Conservation (phyloP, 2,888 invertebrate genomes). For the Malthinus flaveolus region DNA sequence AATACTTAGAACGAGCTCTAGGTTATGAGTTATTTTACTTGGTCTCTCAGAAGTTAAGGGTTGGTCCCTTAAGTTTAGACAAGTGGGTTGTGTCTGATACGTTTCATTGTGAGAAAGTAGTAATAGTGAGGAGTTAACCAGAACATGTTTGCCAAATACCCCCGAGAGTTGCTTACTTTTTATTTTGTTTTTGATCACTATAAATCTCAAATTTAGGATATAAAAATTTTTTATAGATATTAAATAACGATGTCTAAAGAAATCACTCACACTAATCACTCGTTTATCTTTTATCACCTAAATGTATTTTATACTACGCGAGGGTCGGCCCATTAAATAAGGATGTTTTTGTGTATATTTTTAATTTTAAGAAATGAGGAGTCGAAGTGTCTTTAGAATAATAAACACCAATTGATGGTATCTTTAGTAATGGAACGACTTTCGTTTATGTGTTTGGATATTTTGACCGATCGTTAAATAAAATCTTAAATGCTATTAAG, state of each 20-base stretch:
- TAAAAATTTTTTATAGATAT: constrained; percentile 1
- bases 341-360: neutral
- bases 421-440: neutral
- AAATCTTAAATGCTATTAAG: neutral
- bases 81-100: no score
- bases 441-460: constrained; percentile 2
- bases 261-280: constrained; percentile 19
- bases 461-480: constrained; percentile 4
- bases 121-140: no score
- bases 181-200: constrained; percentile 30
- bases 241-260: constrained; percentile 13
- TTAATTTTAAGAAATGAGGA: neutral
- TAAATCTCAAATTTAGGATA: constrained; percentile 1
- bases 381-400: neutral
- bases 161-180: constrained; percentile 25
- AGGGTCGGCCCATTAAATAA: no score
- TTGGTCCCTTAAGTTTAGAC: no score
- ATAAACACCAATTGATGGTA: neutral
- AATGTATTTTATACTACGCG: neutral
- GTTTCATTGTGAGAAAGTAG: no score
- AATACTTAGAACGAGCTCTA: no score
- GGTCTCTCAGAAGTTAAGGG: no score
- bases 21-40: no score
- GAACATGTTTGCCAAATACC: no score
- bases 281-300: constrained; percentile 1